Evolutionary conservation across 1,140 invertebrate species (phyloP), one percentile per base, ranked within the genome.

Genomic region (Hermatobates lingyangjiaoensis): DNA sequence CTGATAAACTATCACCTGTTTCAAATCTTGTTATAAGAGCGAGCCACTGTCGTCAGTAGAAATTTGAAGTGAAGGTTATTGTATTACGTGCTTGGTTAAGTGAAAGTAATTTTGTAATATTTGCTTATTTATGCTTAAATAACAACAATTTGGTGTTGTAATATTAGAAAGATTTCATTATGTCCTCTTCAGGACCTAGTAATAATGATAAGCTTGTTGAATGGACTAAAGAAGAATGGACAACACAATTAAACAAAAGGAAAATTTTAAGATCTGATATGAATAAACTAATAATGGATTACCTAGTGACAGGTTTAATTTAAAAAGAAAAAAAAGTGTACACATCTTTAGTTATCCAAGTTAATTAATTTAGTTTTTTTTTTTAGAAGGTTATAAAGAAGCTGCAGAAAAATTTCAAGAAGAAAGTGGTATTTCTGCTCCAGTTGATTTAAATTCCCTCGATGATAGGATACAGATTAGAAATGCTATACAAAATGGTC

Each of bases 201-300:
- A 42, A 18, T 51, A 54, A 61, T 24, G 66, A 67, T 45, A 69
- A 65, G 61, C 24, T 49, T 20, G 59, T 62, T 44, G 64, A 69
- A 52, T 48, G 58, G 50, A 62, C 62, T 24, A 68, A 67, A 59
- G 70, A 77, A 52, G 77, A 83, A 56, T 87, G 83, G 83, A 63
- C 80, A 58, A 70, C 72, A 48, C 69, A 74, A 56, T 64, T 87
- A 15, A 83, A 88, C 61, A 76, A 76, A 53, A 75, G 87, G 45
- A 85, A 88, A 55, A 80, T 93, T 56, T 87, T 87, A 44, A 73
- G 91, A 57, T 76, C 81, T 40, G 86, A 92, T 59, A 93, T 96
- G 85, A 96, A 97, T 65, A 87, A 88, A 65, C 72, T 97, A 34
- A 92, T 98, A 51, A 97, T 98, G 93, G 94, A 98, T 68, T 98